phyloP scores from a whole-genome alignment of 2,113 vertebrate genomes.

The Canis aureus region DNA sequence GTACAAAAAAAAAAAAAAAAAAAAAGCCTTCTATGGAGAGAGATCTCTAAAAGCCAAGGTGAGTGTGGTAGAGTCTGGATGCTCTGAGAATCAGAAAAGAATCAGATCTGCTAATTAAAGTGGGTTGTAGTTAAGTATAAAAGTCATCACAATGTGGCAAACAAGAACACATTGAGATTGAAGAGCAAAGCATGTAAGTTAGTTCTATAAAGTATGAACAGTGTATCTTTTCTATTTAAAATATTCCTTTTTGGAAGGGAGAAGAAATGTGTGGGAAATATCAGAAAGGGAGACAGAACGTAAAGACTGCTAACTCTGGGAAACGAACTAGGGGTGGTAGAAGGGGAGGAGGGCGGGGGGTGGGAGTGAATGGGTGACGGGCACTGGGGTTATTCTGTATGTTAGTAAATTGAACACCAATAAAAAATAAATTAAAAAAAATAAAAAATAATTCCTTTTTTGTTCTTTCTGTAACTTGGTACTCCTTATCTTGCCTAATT shows the following conservation, averaged over 20 bases:
- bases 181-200: not conserved
- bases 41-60: not conserved
- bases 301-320: too few relatives aligned
- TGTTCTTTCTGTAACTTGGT: not conserved
- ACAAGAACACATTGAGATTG: not conserved
- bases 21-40: not conserved
- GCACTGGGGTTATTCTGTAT: too few relatives aligned
- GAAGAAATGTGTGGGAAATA: too few relatives aligned
- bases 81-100: not conserved
- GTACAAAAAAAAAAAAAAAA: not conserved
- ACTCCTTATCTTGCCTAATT: conserved; percentile 32
- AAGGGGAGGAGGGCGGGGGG: too few relatives aligned
- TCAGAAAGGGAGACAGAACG: too few relatives aligned
- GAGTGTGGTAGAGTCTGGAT: not conserved
- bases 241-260: not conserved
- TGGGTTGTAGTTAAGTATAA: not conserved
- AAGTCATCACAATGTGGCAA: not conserved
- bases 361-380: too few relatives aligned
- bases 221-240: not conserved
- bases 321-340: too few relatives aligned
- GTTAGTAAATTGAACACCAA: too few relatives aligned
- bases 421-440: too few relatives aligned
- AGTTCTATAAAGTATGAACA: not conserved
- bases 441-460: not conserved
- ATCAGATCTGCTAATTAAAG: not conserved